Evolutionary conservation across 2,888 invertebrate species (phyloP), one percentile per base, ranked within the genome.

Genomic region (Apodemia zela): DNA sequence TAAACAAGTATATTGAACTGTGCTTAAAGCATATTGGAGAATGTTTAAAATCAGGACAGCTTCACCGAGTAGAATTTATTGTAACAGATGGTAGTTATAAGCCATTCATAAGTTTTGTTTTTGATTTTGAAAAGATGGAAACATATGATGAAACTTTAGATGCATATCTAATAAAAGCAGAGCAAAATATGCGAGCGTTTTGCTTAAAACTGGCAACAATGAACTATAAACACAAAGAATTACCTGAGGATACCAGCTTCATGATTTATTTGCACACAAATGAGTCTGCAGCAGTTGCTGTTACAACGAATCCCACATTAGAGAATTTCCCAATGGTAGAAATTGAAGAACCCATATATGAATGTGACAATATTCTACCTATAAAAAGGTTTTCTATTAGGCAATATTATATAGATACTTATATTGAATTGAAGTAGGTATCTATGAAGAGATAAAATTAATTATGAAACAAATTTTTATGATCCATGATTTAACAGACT

Each of bases 1-100:
- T 95, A 0, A 94, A 93, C 69, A 87, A 93, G 60, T 95, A 95
- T 73, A 90, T 95, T 45, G 87, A 88, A 64, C 82, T 93, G 65
- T 90, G 92, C 66, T 74, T 94, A 61, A 92, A 89, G 80, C 88
- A 85, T 63, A 81, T 93, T 3, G 78, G 78, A 61, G 92, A 89
- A 72, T 91, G 93, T 73, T 74, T 93, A 17, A 92, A 90, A 73
- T 84, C 75, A 64, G 89, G 85, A 7, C 87, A 92, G 65, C 72
- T 95, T 25, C 86, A 80, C 70, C 83, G 89, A 47, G 73, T 95
- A 2, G 92, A 92, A 70, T 91, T 94, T 71, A 85, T 89, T 2
- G 80, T 93, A 45, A 84, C 87, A 11, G 76, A 89, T 60, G 79
- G 69, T 62, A 65, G 65, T 13, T 81, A 84, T 63, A 70, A 75